Base-by-base conservation (phyloP, 2,113 vertebrate genomes). In the Nothocercus nigrocapillus region DNA sequence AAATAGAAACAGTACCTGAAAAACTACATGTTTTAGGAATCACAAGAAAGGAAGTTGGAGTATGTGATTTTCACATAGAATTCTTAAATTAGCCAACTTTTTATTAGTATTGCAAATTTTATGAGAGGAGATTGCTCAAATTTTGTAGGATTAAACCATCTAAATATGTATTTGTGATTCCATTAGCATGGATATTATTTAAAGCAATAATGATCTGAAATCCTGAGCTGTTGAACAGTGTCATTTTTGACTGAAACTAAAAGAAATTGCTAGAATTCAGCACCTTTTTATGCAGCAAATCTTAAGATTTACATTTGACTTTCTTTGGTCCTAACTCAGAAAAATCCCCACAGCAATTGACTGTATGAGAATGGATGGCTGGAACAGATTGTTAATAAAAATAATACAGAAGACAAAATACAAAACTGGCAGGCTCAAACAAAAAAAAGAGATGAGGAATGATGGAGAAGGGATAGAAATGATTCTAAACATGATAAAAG, bases 1-100 rank as follows among this genome's bases (percentile, higher is more conserved):
- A 95, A 96, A 82, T 44, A 93, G 90, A 74, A 91, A 79, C 38
- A 84, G 78, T 32, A 88, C 38, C 38, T 82, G 85, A 40, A 77
- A 63, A 92, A 51, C 32, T 58, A 38, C 36, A 62, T 53, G 68
- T 56, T 74, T 86, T 68, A 90, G 62, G 74, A 93, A 91, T 92
- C 82, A 64, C 14, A 68, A 77, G 49, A 86, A 92, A 63, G 38
- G 56, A 87, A 85, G 64, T 7, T 21, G 76, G 34, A 45, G 34
- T 34, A 68, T 15, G 11, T 77, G 49, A 82, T 95, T 96, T 77
- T 91, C 94, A 96, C 13, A 59, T 18, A 36, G 11, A 9, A 22
- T 36, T 88, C 49, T 91, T 19, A 74, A 54, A 62, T 84, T 54
- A 36, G 7, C n/a, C 28, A 2, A 3, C 42, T 79, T 61, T 36